phyloP scores from a whole-genome alignment of 2,888 invertebrate genomes.

The Brachylomia viminalis region DNA sequence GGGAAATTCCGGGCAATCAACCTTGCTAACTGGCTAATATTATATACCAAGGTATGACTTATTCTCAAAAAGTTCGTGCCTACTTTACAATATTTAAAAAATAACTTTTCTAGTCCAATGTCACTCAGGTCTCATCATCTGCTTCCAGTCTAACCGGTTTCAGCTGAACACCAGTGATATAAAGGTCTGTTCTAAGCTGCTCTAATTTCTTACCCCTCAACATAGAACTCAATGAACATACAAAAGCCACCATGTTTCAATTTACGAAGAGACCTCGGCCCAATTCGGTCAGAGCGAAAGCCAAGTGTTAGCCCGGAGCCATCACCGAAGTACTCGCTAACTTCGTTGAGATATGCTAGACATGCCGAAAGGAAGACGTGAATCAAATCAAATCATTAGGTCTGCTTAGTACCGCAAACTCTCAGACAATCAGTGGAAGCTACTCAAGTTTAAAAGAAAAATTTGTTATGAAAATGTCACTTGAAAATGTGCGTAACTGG shows the following conservation, averaged over 20 bases:
- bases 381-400: constrained; percentile 51
- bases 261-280: constrained; percentile 21
- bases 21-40: not conserved
- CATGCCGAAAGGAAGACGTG: constrained; percentile 33
- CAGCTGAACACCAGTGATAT: not conserved
- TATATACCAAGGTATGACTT: not conserved
- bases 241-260: constrained; percentile 37
- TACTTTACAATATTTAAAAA: not conserved
- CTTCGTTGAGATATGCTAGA: constrained; percentile 54
- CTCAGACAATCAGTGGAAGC: constrained; percentile 18
- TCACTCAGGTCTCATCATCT: not conserved
- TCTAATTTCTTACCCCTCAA: not conserved
- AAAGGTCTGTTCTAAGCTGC: not conserved
- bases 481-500: not conserved
- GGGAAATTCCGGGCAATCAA: not conserved
- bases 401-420: constrained; percentile 37
- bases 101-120: not conserved
- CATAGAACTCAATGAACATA: constrained; percentile 9
- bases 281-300: constrained; percentile 29
- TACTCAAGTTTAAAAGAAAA: constrained; percentile 6
- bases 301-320: constrained; percentile 25
- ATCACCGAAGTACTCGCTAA: constrained; percentile 43
- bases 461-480: not conserved
- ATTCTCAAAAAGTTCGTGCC: not conserved
- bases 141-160: not conserved